phyloP scores from a whole-genome alignment of 2,113 vertebrate species.

The Rhabdomys dilectus region DNA sequence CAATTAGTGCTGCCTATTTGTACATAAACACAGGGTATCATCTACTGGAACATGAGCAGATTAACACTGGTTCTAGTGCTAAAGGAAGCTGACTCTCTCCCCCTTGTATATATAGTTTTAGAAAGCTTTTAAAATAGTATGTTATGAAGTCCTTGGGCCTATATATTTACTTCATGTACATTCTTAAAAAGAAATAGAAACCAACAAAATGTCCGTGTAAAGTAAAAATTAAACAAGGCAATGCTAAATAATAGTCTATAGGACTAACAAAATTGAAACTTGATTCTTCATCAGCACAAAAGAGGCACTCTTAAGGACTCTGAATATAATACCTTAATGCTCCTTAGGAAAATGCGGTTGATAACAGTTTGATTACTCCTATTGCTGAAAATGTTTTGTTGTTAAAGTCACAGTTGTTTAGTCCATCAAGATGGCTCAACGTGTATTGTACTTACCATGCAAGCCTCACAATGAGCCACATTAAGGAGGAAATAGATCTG shows the following conservation, averaged over 20 bases:
- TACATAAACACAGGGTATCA: not conserved
- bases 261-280: not conserved
- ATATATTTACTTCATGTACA: not conserved
- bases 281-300: not conserved
- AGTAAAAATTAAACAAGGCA: not conserved
- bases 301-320: not conserved
- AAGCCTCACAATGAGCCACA: not conserved
- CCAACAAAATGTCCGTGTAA: not conserved
- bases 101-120: not conserved
- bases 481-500: not conserved
- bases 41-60: not conserved
- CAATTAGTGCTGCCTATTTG: not conserved
- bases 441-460: not conserved
- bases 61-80: not conserved
- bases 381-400: not conserved
- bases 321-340: not conserved
- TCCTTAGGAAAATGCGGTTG: not conserved
- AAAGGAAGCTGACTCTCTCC: not conserved
- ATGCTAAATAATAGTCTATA: constrained; percentile 6
- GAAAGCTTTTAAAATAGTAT: not conserved
- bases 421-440: not conserved
- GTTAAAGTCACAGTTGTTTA: not conserved
- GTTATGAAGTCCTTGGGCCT: not conserved
- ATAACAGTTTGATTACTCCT: not conserved
- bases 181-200: constrained; percentile 49